Evolutionary conservation across 2,113 vertebrate species (phyloP).

Genomic region (Ciconia boyciana): DNA sequence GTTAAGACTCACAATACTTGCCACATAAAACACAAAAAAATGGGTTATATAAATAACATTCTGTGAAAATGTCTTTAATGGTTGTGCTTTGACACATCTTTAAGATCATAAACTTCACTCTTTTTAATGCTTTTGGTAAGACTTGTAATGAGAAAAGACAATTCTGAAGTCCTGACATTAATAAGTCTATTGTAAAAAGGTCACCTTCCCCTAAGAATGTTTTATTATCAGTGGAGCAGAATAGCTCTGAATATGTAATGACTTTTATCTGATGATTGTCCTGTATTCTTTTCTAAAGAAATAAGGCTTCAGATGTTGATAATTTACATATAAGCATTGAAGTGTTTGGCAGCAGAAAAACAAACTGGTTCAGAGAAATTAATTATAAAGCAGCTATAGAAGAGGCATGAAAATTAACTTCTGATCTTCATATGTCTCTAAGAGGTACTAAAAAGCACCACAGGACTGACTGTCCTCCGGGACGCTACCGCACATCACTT

Average conservation of each 20-base stretch:
- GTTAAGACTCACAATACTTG: background rate
- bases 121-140: constrained; percentile 38
- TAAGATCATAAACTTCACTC: constrained; percentile 55
- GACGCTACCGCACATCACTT: accelerated
- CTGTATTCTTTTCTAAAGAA: constrained; percentile 60
- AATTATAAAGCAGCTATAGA: constrained; percentile 19
- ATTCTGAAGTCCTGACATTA: constrained; percentile 69
- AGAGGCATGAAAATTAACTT: background rate
- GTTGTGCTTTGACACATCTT: constrained; percentile 23
- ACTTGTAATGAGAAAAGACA: constrained; percentile 57
- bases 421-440: background rate
- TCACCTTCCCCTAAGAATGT: constrained; percentile 73
- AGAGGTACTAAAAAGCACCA: background rate
- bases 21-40: background rate
- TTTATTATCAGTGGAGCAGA: constrained; percentile 74
- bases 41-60: background rate
- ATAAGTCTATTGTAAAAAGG: constrained; percentile 75
- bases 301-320: constrained; percentile 4
- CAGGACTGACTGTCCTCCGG: background rate
- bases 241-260: constrained; percentile 74
- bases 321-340: constrained; percentile 40
- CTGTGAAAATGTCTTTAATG: background rate
- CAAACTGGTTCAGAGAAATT: constrained; percentile 49
- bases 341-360: constrained; percentile 37
- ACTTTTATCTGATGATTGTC: constrained; percentile 70